These are phyloP conservation scores for Strigops habroptila DNA, from an alignment of 2,113 vertebrate species.

Conservation along the genomic window DNA sequence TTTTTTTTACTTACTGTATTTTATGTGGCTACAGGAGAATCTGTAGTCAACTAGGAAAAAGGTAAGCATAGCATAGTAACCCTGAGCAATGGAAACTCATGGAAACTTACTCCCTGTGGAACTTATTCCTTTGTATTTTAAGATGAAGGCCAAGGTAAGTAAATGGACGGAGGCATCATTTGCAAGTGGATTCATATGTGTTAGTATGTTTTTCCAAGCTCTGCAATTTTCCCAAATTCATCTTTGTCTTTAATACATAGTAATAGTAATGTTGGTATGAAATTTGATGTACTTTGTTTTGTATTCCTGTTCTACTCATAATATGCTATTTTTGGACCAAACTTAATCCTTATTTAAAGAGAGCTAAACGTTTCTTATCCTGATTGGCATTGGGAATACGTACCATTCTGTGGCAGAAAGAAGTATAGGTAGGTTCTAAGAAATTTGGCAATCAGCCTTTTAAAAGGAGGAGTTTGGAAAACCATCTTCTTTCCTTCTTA, in stretches of 20 bases:
- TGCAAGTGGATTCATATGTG: background rate
- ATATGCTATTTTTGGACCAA: background rate
- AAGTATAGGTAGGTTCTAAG: background rate
- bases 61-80: background rate
- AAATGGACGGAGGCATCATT: background rate
- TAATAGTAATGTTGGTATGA: background rate
- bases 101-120: background rate
- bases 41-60: background rate
- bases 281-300: background rate
- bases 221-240: background rate
- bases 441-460: fast-evolving
- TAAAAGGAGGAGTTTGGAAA: background rate
- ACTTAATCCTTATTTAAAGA: background rate
- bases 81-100: background rate
- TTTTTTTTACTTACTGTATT: background rate
- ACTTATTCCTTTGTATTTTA: background rate
- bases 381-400: background rate
- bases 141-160: background rate
- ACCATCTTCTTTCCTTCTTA: background rate
- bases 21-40: background rate
- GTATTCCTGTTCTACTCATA: background rate
- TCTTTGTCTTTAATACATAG: background rate
- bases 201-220: background rate
- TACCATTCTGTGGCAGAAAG: background rate
- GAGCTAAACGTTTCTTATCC: background rate